Base-by-base conservation (phyloP, 2,113 vertebrate genomes). In the Turnix velox region DNA sequence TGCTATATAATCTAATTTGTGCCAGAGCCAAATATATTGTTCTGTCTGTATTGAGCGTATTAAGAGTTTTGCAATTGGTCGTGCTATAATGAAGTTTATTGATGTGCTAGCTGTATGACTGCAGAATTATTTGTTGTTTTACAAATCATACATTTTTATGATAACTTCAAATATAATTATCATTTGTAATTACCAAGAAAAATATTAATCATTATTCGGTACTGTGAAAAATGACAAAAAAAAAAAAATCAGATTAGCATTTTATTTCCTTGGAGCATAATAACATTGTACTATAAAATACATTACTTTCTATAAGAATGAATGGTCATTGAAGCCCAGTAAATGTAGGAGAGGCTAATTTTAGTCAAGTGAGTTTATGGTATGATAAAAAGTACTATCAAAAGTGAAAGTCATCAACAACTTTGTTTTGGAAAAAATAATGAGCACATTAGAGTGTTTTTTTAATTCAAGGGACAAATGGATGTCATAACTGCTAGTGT, bases 161-260 rank as follows among this genome's bases (percentile, higher is more conserved):
- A 33, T 81, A 87, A 65, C 67, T 95, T 94, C 59, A 80, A 80
- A 90, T 85, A 61, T 86, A 93, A 94, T 87, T 96, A 72, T 76
- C 14, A 92, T 91, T 95, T 93, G 66, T 91, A 97, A 92, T 87
- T 96, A 93, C 24, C 28, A 84, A 93, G 92, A 90, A 95, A 95
- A 92, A 93, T 85, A 86, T 94, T 82, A 13, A 72, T 81, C 74
- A 88, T 94, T 93, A 94, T 95, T 94, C 61, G 88, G 10, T 83
- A 49, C 12, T 59, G 54, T 58, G 45, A 80, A 92, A 87, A 48
- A 95, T 87, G 59, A n/a, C 61, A 2, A 35, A 58, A 86, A 30
- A 69, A 68, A 12, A 33, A 72, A 75, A 89, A 86, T 92, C 45
- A 93, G 23, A 86, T 95, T 84, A 84, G 18, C 61, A 67, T 87